Evolutionary conservation across 1,140 invertebrate species (phyloP).

Genomic region (Pseudomyrmex cubaensis): DNA sequence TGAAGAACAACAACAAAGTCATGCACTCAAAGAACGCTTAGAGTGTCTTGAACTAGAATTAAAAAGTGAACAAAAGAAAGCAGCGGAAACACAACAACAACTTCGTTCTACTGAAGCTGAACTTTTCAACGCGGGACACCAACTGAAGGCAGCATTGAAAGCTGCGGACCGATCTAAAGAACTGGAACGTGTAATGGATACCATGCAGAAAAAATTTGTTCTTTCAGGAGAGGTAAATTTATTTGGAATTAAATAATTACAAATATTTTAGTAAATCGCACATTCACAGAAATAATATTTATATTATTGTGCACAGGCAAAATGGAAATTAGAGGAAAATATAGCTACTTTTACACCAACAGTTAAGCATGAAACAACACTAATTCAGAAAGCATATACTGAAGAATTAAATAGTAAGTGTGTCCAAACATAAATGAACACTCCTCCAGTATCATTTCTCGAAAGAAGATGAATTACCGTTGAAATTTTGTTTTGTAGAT

Average conservation of each 20-base stretch:
- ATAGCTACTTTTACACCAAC: conserved; percentile 75
- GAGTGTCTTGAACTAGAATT: conserved; percentile 83
- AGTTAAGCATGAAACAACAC: conserved; percentile 78
- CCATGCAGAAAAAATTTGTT: conserved; percentile 85
- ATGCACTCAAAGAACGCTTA: conserved; percentile 72
- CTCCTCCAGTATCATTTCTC: background rate
- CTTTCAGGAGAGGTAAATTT: conserved; percentile 84
- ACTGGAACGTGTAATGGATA: conserved; percentile 84
- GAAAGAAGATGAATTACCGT: background rate
- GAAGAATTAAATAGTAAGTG: conserved; percentile 81
- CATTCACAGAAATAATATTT: background rate
- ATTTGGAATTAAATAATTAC: conserved; percentile 63
- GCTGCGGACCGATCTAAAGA: conserved; percentile 85
- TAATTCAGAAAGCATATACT: conserved; percentile 79
- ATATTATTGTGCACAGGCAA: conserved; percentile 70
- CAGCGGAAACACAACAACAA: conserved; percentile 83
- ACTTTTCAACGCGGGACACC: conserved; percentile 86
- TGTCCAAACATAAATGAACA: background rate
- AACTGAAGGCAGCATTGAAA: conserved; percentile 85
- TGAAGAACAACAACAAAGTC: conserved; percentile 82
- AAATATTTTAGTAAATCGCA: background rate
- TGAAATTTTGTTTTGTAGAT: conserved; percentile 67
- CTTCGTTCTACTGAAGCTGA: conserved; percentile 83
- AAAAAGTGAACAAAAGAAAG: conserved; percentile 84
- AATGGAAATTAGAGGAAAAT: conserved; percentile 80